These are phyloP conservation scores for Nesidiocoris tenuis DNA, from an alignment of 2,888 invertebrate species.

Conservation along the genomic window DNA sequence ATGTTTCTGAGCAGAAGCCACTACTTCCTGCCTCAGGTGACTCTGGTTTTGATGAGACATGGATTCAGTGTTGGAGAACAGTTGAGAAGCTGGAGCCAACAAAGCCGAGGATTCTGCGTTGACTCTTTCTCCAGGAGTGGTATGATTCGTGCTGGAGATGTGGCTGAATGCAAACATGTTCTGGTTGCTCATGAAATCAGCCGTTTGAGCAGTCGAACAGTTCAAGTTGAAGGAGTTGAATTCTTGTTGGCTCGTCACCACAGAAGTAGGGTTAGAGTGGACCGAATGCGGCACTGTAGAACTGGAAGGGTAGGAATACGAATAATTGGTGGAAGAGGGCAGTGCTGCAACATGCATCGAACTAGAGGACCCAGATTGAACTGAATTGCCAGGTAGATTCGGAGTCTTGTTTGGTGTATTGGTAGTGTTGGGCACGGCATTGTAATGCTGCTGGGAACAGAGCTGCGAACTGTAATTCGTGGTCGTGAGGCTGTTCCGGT, in stretches of 20 bases:
- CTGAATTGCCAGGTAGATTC: neutral
- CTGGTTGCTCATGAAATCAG: neutral
- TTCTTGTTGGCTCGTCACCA: neutral
- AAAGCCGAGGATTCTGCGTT: neutral
- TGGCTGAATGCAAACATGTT: neutral
- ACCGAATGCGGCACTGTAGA: neutral
- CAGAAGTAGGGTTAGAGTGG: slow-evolving; percentile 24
- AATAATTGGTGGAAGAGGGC: neutral
- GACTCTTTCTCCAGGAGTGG: neutral
- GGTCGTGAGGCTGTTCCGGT: neutral
- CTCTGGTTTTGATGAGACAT: slow-evolving; percentile 11
- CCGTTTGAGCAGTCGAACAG: neutral
- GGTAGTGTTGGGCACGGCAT: neutral
- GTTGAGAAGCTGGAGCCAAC: neutral
- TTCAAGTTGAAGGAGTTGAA: neutral
- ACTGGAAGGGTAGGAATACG: neutral
- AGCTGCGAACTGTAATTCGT: neutral
- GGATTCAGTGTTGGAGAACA: neutral
- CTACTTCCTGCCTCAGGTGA: neutral
- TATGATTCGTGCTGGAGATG: neutral
- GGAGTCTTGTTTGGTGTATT: neutral
- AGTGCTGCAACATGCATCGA: neutral
- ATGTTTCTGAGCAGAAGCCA: neutral
- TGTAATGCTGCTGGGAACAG: neutral
- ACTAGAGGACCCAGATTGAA: neutral